phyloP scores from a whole-genome alignment of 30 jellyfish, hydroid and myxozoan genomes.

The Aurelia aurita region DNA sequence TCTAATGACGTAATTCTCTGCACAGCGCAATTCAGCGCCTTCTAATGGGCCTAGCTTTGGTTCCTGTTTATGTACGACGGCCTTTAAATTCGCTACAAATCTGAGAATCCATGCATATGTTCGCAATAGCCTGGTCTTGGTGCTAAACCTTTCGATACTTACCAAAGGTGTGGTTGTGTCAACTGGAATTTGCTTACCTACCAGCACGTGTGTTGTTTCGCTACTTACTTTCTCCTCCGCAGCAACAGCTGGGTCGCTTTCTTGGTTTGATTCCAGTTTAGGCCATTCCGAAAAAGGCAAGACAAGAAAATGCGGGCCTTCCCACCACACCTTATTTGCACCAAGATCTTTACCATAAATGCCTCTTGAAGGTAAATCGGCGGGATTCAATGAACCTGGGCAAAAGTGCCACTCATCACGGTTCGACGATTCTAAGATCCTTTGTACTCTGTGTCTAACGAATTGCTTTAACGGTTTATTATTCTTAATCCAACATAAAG shows the following conservation, averaged over 20 bases:
- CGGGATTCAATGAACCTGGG: slow-evolving; percentile 17
- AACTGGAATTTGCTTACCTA: too few species aligned
- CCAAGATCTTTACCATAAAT: slow-evolving; percentile 10
- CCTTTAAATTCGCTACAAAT: neutral
- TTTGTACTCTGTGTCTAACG: slow-evolving; percentile 19
- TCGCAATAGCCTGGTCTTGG: neutral
- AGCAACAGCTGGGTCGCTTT: slow-evolving; percentile 13
- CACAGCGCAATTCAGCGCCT: neutral
- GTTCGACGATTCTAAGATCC: slow-evolving; percentile 8
- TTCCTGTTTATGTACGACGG: neutral
- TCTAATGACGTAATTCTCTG: neutral
- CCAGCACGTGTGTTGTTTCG: neutral
- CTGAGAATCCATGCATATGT: slow-evolving; percentile 13
- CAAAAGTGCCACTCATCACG: slow-evolving; percentile 21
- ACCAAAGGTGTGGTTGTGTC: neutral
- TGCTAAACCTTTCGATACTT: neutral
- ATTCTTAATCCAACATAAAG: slow-evolving; percentile 57
- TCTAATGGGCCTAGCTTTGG: neutral
- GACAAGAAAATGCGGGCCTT: slow-evolving; percentile 1
- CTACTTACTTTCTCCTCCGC: slow-evolving; percentile 7
- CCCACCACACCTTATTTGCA: slow-evolving; percentile 33
- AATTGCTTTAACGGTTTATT: slow-evolving; percentile 16
- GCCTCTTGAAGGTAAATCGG: slow-evolving; percentile 27
- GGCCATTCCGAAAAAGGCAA: slow-evolving; percentile 4
- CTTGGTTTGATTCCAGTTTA: neutral